These are phyloP conservation scores for Athalia cordata DNA, from an alignment of 2,888 invertebrate genomes.

Conservation along the genomic window DNA sequence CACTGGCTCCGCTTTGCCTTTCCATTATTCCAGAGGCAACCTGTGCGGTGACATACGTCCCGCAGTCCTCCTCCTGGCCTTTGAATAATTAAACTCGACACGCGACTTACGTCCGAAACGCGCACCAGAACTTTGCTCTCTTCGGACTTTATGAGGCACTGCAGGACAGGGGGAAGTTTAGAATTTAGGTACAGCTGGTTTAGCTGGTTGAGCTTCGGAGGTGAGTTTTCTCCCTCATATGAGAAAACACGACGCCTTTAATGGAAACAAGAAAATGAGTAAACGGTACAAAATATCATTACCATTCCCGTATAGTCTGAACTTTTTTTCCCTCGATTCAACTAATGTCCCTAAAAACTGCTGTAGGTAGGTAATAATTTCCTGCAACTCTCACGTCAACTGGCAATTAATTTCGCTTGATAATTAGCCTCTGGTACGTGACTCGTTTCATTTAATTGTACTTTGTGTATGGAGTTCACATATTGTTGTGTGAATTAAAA, in stretches of 20 bases:
- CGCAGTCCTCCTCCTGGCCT: slow-evolving; percentile 45
- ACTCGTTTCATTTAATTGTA: slow-evolving; percentile 3
- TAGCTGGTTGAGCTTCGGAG: too few relatives aligned
- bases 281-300: too few relatives aligned
- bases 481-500: neutral
- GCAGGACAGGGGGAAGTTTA: neutral
- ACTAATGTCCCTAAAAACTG: slow-evolving; percentile 13
- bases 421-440: slow-evolving; percentile 20
- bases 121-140: slow-evolving; percentile 20
- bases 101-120: slow-evolving; percentile 48
- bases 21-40: slow-evolving; percentile 45
- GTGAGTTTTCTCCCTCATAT: too few relatives aligned
- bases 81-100: slow-evolving; percentile 56
- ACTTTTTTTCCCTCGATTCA: neutral
- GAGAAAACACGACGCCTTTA: too few relatives aligned
- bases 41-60: slow-evolving; percentile 44
- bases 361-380: neutral
- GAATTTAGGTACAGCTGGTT: neutral
- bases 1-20: slow-evolving; percentile 40
- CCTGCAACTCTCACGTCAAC: slow-evolving; percentile 10
- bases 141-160: neutral
- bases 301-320: neutral
- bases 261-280: too few relatives aligned
- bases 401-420: slow-evolving; percentile 15
- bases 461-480: neutral